These are phyloP conservation scores for Burhinus oedicnemus DNA, from an alignment of 2,113 vertebrate species.

Conservation along the genomic window DNA sequence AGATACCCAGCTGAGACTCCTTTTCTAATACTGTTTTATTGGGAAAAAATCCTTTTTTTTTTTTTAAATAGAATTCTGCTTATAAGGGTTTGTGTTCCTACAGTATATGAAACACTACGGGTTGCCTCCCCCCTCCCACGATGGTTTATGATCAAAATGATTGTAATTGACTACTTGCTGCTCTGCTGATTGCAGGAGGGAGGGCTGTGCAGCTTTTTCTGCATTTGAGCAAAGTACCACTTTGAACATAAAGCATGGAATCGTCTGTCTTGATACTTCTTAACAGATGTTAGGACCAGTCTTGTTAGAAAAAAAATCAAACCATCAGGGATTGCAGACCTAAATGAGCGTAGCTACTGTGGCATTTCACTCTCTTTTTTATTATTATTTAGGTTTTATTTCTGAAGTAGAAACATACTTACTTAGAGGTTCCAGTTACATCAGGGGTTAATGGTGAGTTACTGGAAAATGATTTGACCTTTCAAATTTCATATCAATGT, in stretches of 20 bases:
- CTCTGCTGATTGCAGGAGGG: neutral
- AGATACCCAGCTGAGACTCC: slow-evolving; percentile 21
- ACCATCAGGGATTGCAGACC: neutral
- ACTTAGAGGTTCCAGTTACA: neutral
- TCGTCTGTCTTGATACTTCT: neutral
- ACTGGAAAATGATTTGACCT: neutral
- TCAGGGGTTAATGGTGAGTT: neutral
- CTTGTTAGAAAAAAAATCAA: neutral
- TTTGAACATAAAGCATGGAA: neutral
- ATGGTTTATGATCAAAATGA: neutral
- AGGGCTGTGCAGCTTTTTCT: neutral
- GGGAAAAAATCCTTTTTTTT: neutral
- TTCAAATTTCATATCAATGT: neutral
- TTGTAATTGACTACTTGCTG: neutral
- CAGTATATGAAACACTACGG: neutral
- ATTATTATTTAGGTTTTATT: neutral
- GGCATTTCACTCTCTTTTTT: neutral
- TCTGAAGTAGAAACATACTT: neutral
- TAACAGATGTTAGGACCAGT: neutral
- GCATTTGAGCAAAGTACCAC: neutral
- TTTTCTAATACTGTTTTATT: slow-evolving; percentile 14
- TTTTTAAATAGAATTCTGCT: neutral
- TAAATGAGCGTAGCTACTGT: neutral
- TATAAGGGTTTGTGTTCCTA: neutral
- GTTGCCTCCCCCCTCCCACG: neutral